A percentile compares a stretch with the other conserved stretches of the same genome.
Evolutionary conservation across 2,113 vertebrate species (phyloP).

Genomic region (Antechinus flavipes): DNA sequence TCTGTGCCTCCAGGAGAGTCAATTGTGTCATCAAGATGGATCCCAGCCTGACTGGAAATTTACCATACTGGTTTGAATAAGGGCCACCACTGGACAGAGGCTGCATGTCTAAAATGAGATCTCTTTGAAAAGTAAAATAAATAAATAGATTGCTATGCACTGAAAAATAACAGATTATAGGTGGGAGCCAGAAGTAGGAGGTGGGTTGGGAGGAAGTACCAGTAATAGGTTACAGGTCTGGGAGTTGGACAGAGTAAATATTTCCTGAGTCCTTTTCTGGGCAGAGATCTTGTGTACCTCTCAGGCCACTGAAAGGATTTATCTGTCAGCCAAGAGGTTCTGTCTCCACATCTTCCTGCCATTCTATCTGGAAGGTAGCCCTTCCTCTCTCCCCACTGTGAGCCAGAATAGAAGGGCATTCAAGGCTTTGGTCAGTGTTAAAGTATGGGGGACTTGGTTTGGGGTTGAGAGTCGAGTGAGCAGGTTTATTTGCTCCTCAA

Average conservation of each 20-base stretch:
- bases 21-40: background rate
- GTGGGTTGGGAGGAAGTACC: background rate
- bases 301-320: background rate
- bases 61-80: background rate
- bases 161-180: background rate
- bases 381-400: background rate
- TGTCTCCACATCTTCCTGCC: background rate
- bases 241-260: background rate
- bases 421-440: background rate
- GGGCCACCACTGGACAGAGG: background rate
- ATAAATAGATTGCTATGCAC: background rate
- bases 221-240: background rate
- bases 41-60: background rate
- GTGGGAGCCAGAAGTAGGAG: background rate
- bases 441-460: background rate
- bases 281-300: background rate
- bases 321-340: background rate
- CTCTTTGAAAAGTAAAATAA: background rate
- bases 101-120: background rate
- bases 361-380: background rate
- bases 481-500: background rate
- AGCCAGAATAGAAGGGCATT: slow-evolving; percentile 27
- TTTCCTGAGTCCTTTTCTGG: background rate
- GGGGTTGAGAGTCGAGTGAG: background rate
- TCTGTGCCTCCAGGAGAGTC: background rate